phyloP scores from a whole-genome alignment of 1,140 invertebrate species.

The Dysdera silvatica region DNA sequence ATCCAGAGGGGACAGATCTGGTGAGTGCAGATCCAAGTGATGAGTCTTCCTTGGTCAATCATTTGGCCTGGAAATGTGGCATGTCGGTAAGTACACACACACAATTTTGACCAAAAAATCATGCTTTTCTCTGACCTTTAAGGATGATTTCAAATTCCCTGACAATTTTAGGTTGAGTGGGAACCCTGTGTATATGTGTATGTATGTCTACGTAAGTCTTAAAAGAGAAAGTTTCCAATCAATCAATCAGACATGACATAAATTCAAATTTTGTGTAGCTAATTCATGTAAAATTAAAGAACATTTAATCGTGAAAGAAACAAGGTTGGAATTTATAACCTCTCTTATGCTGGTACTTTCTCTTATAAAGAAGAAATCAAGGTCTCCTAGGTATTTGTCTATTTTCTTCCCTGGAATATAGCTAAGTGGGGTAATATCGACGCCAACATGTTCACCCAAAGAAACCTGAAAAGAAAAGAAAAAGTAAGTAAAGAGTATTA shows the following conservation, averaged over 20 bases:
- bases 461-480: conserved; percentile 46
- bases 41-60: too few relatives aligned
- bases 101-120: too few relatives aligned
- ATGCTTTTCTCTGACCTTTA: too few relatives aligned
- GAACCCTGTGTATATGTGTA: too few relatives aligned
- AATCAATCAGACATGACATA: neutral
- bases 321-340: conserved; percentile 43
- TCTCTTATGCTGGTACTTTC: conserved; percentile 87
- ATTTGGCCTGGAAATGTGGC: too few relatives aligned
- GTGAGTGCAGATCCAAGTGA: too few relatives aligned
- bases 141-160: too few relatives aligned
- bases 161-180: too few relatives aligned
- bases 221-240: too few relatives aligned
- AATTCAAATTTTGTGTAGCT: neutral
- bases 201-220: too few relatives aligned
- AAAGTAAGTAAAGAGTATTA: neutral
- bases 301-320: neutral
- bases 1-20: too few relatives aligned
- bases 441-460: conserved; percentile 59
- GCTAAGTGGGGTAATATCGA: conserved; percentile 76
- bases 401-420: conserved; percentile 71
- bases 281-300: neutral
- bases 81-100: too few relatives aligned
- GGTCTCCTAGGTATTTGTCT: conserved; percentile 78
- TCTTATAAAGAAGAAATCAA: conserved; percentile 91